Evolutionary conservation across 2,888 invertebrate genomes (phyloP).

Genomic region (Mythimna pallens): DNA sequence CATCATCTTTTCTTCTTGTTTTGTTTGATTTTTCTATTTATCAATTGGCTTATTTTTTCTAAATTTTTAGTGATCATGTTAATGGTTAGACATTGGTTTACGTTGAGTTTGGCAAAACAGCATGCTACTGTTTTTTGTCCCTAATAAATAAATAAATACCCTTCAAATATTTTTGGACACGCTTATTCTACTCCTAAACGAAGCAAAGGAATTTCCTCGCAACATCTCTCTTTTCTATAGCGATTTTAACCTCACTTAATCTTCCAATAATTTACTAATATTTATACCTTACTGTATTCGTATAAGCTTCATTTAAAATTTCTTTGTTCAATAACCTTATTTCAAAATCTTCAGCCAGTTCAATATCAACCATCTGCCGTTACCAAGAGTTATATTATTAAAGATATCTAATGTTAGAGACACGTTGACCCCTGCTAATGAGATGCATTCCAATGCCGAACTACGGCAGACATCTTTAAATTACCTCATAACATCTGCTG

Average conservation of each 20-base stretch:
- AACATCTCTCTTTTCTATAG: background rate
- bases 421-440: slow-evolving; percentile 63
- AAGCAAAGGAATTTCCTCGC: background rate
- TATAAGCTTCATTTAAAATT: background rate
- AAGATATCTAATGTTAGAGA: slow-evolving; percentile 40
- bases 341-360: slow-evolving; percentile 27
- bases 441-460: slow-evolving; percentile 61
- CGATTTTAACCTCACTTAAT: background rate
- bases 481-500: slow-evolving; percentile 59
- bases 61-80: no score
- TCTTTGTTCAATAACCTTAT: slow-evolving; percentile 25
- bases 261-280: slow-evolving; percentile 2
- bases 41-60: no score
- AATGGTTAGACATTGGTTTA: no score
- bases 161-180: background rate
- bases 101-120: no score
- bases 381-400: slow-evolving; percentile 28
- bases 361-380: slow-evolving; percentile 36
- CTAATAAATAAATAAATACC: no score
- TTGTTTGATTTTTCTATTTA: no score
- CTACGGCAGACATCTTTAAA: slow-evolving; percentile 63
- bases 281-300: background rate
- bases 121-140: no score
- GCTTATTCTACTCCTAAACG: background rate
- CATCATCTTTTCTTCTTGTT: no score